These are phyloP conservation scores for Drosophila malerkotliana DNA, from an alignment of 1,140 invertebrate species.

Conservation along the genomic window DNA sequence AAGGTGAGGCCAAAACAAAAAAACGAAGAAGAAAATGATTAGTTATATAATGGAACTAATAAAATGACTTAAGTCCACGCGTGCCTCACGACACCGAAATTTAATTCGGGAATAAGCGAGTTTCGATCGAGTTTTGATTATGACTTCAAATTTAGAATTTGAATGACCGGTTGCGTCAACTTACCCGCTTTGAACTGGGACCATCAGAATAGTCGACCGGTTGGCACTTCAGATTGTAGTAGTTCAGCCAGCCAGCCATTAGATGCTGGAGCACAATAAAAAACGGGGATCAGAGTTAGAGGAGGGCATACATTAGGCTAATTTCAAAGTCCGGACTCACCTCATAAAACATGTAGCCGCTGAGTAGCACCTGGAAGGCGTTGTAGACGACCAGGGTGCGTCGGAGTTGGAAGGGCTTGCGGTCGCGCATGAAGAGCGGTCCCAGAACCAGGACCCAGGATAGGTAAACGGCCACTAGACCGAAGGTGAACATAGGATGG, in stretches of 20 bases:
- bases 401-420: conserved; percentile 93
- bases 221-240: conserved; percentile 96
- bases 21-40: conserved; percentile 15
- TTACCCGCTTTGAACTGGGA: conserved; percentile 91
- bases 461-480: conserved; percentile 92
- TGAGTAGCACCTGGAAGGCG: conserved; percentile 93
- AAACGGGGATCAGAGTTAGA: not conserved
- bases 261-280: conserved; percentile 87
- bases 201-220: conserved; percentile 95
- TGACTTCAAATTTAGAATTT: conserved; percentile 8
- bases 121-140: conserved; percentile 12
- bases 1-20: conserved; percentile 37
- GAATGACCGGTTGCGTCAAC: conserved; percentile 78
- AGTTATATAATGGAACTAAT: conserved; percentile 42
- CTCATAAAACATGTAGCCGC: conserved; percentile 94
- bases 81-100: conserved; percentile 14
- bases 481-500: conserved; percentile 92
- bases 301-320: not conserved
- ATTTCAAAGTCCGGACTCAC: conserved; percentile 85
- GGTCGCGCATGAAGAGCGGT: conserved; percentile 93
- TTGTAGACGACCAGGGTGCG: conserved; percentile 94
- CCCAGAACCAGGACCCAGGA: conserved; percentile 92
- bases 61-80: conserved; percentile 35
- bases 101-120: conserved; percentile 9
- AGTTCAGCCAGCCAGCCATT: conserved; percentile 93